A percentile compares a stretch with the other conserved stretches of the same genome.
phyloP scores from a whole-genome alignment of 2,888 invertebrate genomes.

The Apeira syringaria region DNA sequence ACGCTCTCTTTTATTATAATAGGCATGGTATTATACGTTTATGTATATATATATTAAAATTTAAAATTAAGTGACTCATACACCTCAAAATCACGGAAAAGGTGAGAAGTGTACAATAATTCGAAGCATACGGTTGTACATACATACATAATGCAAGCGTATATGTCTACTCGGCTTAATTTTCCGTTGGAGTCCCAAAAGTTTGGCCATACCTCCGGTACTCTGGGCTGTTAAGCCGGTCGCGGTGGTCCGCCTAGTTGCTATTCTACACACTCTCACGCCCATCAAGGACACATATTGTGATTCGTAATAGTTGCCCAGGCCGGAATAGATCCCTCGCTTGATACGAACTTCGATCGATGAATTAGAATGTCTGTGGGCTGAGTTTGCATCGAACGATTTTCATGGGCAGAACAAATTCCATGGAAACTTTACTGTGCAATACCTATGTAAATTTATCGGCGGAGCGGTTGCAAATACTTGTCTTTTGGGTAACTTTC shows the following conservation, averaged over 20 bases:
- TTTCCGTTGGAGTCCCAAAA: constrained; percentile 39
- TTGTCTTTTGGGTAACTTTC: constrained; percentile 22
- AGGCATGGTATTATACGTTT: no score
- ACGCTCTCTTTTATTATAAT: no score
- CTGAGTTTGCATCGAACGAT: constrained; percentile 50
- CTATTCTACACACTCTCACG: constrained; percentile 63
- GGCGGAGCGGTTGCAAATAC: constrained; percentile 20
- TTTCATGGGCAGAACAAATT: constrained; percentile 54
- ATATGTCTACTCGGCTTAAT: constrained; percentile 37
- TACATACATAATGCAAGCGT: constrained; percentile 21
- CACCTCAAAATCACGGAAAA: no score
- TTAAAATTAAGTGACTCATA: no score
- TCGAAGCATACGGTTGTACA: no score
- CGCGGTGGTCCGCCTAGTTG: constrained; percentile 74
- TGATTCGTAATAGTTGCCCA: constrained; percentile 65
- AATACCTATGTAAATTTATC: constrained; percentile 53
- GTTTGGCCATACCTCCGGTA: constrained; percentile 31
- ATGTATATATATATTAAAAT: no score
- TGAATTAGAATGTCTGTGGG: constrained; percentile 60
- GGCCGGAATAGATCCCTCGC: constrained; percentile 70
- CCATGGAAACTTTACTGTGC: constrained; percentile 46
- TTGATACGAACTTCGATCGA: constrained; percentile 60
- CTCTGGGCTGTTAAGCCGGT: constrained; percentile 57
- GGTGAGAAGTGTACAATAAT: no score
- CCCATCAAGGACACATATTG: constrained; percentile 75